A percentile compares a stretch with the other conserved stretches of the same genome.
These are phyloP conservation scores for Andrena minutula DNA, from an alignment of 2,888 invertebrate species.

Conservation along the genomic window DNA sequence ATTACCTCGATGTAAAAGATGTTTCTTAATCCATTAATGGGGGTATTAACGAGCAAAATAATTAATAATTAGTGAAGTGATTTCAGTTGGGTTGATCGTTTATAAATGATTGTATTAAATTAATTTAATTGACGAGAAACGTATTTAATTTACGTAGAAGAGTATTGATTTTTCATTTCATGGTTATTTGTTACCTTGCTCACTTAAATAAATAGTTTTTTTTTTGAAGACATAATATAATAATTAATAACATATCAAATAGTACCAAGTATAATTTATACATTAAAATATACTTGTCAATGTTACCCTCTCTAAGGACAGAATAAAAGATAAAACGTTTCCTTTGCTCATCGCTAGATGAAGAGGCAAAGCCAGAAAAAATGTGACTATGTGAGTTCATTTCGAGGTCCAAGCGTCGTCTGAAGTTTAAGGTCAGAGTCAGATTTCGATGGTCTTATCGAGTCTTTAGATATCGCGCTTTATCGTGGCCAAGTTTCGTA, in stretches of 20 bases:
- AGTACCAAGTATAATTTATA: not conserved
- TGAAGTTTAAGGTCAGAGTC: conserved; percentile 74
- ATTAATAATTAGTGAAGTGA: too few species aligned
- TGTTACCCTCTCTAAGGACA: not conserved
- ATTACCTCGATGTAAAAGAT: too few species aligned
- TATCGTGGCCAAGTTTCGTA: conserved; percentile 43
- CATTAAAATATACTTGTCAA: not conserved
- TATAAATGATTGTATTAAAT: too few species aligned
- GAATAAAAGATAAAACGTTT: not conserved
- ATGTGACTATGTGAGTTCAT: not conserved
- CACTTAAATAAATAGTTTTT: not conserved
- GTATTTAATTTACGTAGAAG: too few species aligned
- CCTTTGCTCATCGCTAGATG: not conserved
- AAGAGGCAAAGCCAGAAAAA: not conserved
- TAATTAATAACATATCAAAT: not conserved
- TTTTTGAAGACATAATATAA: not conserved
- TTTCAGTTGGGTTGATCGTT: too few species aligned
- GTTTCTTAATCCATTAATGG: too few species aligned
- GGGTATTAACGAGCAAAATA: too few species aligned
- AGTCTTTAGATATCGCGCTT: conserved; percentile 41
- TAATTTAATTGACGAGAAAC: too few species aligned
- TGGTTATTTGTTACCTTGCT: too few species aligned
- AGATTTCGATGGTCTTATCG: conserved; percentile 66
- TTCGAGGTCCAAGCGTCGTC: conserved; percentile 28
- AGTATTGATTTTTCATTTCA: too few species aligned